Base-by-base conservation (phyloP, 1,140 invertebrate genomes). In the Bombus waltoni region DNA sequence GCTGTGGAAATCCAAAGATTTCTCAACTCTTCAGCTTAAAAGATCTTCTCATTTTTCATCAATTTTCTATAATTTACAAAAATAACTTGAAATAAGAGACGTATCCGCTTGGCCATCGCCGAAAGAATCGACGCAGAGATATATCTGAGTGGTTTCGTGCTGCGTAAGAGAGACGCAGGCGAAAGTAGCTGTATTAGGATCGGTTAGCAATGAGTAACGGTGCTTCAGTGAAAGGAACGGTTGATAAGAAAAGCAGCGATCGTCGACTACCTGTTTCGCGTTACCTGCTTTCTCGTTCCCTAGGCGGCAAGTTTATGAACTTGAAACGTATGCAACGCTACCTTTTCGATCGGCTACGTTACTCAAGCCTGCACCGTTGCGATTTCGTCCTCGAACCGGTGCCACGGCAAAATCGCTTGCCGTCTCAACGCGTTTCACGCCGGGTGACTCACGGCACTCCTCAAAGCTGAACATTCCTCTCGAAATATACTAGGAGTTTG, bases 181-280 rank as follows among this genome's bases (percentile, higher is more conserved):
- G 89, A 90, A 90, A 90, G 89, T 90, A 78, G 38, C 82, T 90
- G 89, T 90, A 90, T 90, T 90, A 85, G 82, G 88, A 88, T 89
- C 81, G 75, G 88, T 65, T 85, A 53, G 78, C 81, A 65, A 70
- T 72, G 81, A 77, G 81, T 85, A 89, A 85, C 85, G 85, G 82
- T 79, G 80, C 47, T 62, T 75, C 66, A 90, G 89, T 90, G 89
- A 90, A 90, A 90, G 89, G 89, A 90, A 87, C 78, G 25, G 44
- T 73, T 75, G 89, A 90, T 90, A 90, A 89, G 88, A 88, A 90
- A 87, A 74, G 57, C 82, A 53, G 38, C 28, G 42, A 57, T 68
- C 65, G 15, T 22, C n/a, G 66, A 42, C 68, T 89, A 87, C 88
- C 80, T 81, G 88, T 32, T 79, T 65, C 65, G 44, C 32, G 35